Conservation (phyloP, 2,797 vertebrate genomes). For the Sphenopsis melanotis region DNA sequence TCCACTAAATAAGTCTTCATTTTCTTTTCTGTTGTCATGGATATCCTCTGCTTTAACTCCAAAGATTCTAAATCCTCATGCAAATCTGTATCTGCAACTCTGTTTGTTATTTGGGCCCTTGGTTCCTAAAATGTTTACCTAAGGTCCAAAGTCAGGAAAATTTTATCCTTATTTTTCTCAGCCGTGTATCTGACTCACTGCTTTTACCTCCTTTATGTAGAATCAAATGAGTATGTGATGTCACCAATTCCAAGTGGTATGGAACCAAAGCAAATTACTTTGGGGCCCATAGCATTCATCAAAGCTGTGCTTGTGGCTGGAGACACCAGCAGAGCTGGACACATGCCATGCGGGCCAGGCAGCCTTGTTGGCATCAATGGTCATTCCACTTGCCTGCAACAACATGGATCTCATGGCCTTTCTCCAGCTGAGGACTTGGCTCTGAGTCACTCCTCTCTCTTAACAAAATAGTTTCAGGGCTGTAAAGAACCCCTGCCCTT, state of each 20-base stretch:
- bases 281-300: not conserved
- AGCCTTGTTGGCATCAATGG: not conserved
- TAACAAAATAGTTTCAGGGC: not conserved
- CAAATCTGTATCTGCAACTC: not conserved
- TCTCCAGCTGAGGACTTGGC: not conserved
- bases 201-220: not conserved
- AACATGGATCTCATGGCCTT: not conserved
- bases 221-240: not conserved
- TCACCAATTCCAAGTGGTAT: not conserved
- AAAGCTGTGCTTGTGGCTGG: not conserved
- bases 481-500: not conserved
- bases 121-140: not conserved
- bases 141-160: not conserved
- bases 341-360: accelerated
- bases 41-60: not conserved
- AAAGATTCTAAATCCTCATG: not conserved
- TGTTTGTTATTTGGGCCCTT: not conserved
- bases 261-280: not conserved
- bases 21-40: not conserved
- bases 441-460: not conserved
- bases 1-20: not conserved
- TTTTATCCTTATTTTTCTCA: not conserved
- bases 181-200: not conserved
- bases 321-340: not conserved
- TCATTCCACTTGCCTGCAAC: not conserved